Percentiles rank a stretch among this genome's conserved stretches.
Evolutionary conservation across 2,113 vertebrate genomes (phyloP).

Genomic region (Anoplopoma fimbria): DNA sequence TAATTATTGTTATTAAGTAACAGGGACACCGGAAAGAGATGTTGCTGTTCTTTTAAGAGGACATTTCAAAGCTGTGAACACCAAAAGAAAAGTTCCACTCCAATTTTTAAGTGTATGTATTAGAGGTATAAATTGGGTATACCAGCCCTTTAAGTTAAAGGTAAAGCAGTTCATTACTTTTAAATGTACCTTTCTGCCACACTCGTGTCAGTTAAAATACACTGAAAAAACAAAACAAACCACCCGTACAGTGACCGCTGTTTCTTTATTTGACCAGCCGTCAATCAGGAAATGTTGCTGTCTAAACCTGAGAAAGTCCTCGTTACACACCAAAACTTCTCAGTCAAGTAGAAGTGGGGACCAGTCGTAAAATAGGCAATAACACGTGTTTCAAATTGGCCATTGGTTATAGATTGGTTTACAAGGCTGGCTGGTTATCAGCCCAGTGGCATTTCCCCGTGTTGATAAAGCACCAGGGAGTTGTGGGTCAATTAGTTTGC

Average conservation of each 20-base stretch:
- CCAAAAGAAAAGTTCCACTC: not conserved
- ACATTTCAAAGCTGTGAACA: not conserved
- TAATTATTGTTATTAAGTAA: not conserved
- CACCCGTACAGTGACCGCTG: not conserved
- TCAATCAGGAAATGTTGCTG: slow-evolving; percentile 19
- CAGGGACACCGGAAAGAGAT: not conserved
- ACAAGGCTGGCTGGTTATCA: slow-evolving; percentile 84
- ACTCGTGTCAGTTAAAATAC: not conserved
- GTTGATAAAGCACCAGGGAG: slow-evolving; percentile 86
- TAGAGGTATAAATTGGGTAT: not conserved
- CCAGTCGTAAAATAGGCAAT: slow-evolving; percentile 80
- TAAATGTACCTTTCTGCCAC: not conserved
- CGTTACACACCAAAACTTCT: slow-evolving; percentile 39
- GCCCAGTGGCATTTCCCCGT: slow-evolving; percentile 75
- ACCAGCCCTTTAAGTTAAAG: not conserved
- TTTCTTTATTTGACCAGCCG: not conserved
- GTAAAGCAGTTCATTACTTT: not conserved
- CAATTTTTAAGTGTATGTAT: not conserved
- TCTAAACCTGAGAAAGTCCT: slow-evolving; percentile 9
- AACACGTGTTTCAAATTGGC: slow-evolving; percentile 87
- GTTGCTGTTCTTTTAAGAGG: not conserved
- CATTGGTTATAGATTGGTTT: slow-evolving; percentile 86
- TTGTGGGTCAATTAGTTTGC: slow-evolving; percentile 84
- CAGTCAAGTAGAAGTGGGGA: slow-evolving; percentile 54
- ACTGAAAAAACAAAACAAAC: not conserved